phyloP scores from a whole-genome alignment of 2,113 vertebrate genomes.

The Eublepharis macularius region DNA sequence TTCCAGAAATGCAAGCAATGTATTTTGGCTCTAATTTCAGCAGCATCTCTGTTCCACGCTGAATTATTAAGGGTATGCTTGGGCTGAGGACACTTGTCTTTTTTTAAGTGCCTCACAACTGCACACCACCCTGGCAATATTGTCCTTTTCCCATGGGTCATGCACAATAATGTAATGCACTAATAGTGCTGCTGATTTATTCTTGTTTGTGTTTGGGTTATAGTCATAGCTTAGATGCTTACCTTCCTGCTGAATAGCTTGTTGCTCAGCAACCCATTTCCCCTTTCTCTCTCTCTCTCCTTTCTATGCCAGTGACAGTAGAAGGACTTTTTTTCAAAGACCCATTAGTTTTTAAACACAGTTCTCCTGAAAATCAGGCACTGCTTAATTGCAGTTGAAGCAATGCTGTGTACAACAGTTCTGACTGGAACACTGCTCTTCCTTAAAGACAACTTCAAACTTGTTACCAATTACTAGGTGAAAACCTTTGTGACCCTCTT shows the following conservation, averaged over 20 bases:
- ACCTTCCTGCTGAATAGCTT: background rate
- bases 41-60: background rate
- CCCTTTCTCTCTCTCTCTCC: background rate
- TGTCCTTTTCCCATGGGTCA: background rate
- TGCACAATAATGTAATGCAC: background rate
- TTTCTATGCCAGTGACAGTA: background rate
- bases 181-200: background rate
- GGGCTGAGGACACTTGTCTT: background rate
- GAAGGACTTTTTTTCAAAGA: constrained; percentile 19
- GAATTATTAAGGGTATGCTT: constrained; percentile 17
- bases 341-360: background rate
- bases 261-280: background rate
- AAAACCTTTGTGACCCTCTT: too few relatives aligned
- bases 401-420: accelerated
- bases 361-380: background rate
- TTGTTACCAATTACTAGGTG: constrained; percentile 27
- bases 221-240: background rate
- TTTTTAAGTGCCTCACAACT: background rate
- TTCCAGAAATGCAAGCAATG: background rate
- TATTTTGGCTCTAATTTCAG: constrained; percentile 14
- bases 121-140: background rate
- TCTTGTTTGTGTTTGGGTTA: background rate
- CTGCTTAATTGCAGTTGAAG: background rate
- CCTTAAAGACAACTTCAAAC: constrained; percentile 17
- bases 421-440: accelerated